These are phyloP conservation scores for Drosophila simulans DNA, from an alignment of 1,140 invertebrate species.

Conservation along the genomic window DNA sequence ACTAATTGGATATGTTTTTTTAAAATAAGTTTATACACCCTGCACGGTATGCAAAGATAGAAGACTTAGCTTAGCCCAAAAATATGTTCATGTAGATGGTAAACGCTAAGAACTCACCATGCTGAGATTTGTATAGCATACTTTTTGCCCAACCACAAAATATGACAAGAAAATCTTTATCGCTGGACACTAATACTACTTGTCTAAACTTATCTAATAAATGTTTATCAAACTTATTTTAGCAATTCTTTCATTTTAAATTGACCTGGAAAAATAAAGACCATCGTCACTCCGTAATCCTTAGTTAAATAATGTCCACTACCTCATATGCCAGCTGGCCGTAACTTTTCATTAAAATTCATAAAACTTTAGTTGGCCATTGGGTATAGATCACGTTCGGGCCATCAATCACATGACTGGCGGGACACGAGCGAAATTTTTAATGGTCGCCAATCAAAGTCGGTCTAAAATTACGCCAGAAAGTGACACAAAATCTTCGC, in stretches of 20 bases:
- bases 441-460: constrained; percentile 72
- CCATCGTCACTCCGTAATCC: neutral
- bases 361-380: constrained; percentile 57
- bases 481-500: constrained; percentile 68
- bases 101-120: too few species aligned
- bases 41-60: too few species aligned
- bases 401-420: constrained; percentile 71
- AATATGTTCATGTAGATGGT: neutral
- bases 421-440: constrained; percentile 60
- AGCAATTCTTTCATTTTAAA: neutral
- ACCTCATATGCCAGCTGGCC: neutral
- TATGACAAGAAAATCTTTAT: neutral
- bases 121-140: neutral
- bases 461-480: constrained; percentile 60
- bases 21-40: constrained; percentile 2
- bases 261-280: neutral
- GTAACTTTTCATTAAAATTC: constrained; percentile 62
- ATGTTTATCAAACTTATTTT: too few species aligned
- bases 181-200: too few species aligned
- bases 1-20: constrained; percentile 1
- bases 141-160: constrained; percentile 1
- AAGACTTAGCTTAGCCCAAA: neutral
- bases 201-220: too few species aligned
- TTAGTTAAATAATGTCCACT: too few species aligned
- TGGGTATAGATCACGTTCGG: constrained; percentile 47